Evolutionary conservation across 2,797 vertebrate species (phyloP).

Genomic region (Acipenser ruthenus): DNA sequence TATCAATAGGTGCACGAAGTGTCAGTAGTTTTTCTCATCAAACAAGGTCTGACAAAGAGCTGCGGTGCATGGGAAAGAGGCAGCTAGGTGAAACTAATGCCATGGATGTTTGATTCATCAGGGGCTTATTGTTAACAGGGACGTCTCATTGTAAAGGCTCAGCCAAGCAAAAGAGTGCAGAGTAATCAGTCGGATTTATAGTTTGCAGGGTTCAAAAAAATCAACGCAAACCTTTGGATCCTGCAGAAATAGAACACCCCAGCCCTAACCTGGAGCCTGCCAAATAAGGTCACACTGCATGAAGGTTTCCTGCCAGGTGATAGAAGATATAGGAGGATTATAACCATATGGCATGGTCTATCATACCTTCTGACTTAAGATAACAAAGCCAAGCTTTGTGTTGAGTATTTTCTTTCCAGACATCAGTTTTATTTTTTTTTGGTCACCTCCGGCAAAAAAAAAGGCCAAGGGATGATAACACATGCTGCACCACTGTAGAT

Average conservation of each 20-base stretch:
- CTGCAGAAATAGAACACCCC: constrained; percentile 65
- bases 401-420: constrained; percentile 54
- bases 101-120: constrained; percentile 99
- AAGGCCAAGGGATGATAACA: constrained; percentile 73
- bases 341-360: constrained; percentile 71
- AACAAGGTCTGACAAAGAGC: constrained; percentile 85
- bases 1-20: constrained; percentile 97
- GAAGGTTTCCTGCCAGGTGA: constrained; percentile 76
- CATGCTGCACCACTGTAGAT: constrained; percentile 65
- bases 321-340: constrained; percentile 74
- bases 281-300: constrained; percentile 71
- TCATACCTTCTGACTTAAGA: constrained; percentile 79
- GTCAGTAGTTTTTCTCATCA: constrained; percentile 97
- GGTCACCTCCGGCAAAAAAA: constrained; percentile 62
- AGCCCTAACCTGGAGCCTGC: constrained; percentile 68
- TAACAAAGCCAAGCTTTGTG: constrained; percentile 77
- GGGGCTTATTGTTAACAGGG: constrained; percentile 94
- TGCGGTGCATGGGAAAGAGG: constrained; percentile 86
- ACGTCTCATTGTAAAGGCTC: constrained; percentile 97
- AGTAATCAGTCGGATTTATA: constrained; percentile 98
- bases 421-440: constrained; percentile 71
- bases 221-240: constrained; percentile 76
- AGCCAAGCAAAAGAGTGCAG: constrained; percentile 96
- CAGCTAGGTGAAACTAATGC: constrained; percentile 99
- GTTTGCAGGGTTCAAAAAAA: constrained; percentile 73